Evolutionary conservation across 2,888 invertebrate species (phyloP), one percentile per base, ranked within the genome.

Genomic region (Caenorhabditis zanzibari): DNA sequence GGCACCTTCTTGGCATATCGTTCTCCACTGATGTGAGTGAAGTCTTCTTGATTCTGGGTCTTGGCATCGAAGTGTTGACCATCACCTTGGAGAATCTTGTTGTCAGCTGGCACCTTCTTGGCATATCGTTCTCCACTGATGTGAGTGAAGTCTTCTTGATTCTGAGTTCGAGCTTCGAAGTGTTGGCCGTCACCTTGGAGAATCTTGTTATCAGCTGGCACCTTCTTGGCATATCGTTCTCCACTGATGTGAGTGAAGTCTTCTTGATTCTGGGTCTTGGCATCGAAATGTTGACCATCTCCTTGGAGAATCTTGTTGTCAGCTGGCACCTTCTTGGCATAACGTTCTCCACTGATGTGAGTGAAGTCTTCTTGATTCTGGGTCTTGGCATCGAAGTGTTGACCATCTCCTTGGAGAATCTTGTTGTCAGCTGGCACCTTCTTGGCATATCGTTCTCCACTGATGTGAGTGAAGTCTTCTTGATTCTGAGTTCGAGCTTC

Each of bases 1-100:
- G 83, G 83, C 0, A 66, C n/a, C 56, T 64, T 66, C 63, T 59
- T 80, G 26, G 73, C 80, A 35, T 74, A 74, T 0, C 83, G 63
- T 35, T 80, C 74, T 49, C 83, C 81, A 54, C 41, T 41, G 24
- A 71, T 44, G 54, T 71, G 49, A 19, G 76, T 76, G 68, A 76
- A 76, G 66, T 76, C 76, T 26, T 76, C 68, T 22, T 76, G 76
- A 16, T 59, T 76, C 68, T 68, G 66, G 0, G 76, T 76, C 38
- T 12, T 76, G 0, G 68, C 56, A 19, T 64, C 64, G 26, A 64
- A 63, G 24, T 74, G 56, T 56, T 71, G 66, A 12, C 49, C 49
- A 49, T 49, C 49, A 22, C 49, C 49, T 49, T 49, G 49, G 6
- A 49, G 22, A 10, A 49, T 49, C 22, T 59, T 59, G 59, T 59